A percentile compares a stretch with the other conserved stretches of the same genome.
Evolutionary conservation across 2,888 invertebrate genomes (phyloP).

Genomic region (Nomada goodeniana): DNA sequence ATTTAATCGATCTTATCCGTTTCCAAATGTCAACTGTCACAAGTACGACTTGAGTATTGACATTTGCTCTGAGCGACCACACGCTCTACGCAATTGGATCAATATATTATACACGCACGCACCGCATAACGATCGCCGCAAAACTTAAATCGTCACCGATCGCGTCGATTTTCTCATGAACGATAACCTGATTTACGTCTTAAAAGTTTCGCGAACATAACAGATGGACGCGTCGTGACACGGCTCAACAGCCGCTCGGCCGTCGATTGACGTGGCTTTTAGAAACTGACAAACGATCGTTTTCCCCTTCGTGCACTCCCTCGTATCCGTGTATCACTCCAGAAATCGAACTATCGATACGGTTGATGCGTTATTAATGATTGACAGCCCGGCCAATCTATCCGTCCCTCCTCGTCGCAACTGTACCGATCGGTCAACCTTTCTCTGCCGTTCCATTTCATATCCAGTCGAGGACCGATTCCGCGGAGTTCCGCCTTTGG

Average conservation of each 20-base stretch:
- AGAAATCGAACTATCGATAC: slow-evolving; percentile 66
- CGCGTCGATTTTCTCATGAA: neutral
- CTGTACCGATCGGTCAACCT: neutral
- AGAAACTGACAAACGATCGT: slow-evolving; percentile 77
- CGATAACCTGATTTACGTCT: slow-evolving; percentile 10
- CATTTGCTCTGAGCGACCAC: too few relatives aligned
- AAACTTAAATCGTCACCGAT: too few relatives aligned
- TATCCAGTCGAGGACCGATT: slow-evolving; percentile 34
- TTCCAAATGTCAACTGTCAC: too few relatives aligned
- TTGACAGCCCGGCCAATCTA: slow-evolving; percentile 33
- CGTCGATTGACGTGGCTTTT: slow-evolving; percentile 71
- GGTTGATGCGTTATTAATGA: slow-evolving; percentile 78
- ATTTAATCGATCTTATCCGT: too few relatives aligned
- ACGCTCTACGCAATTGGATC: neutral
- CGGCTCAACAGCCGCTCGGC: slow-evolving; percentile 62
- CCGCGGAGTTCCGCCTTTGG: slow-evolving; percentile 22
- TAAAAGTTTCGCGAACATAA: slow-evolving; percentile 40
- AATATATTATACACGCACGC: neutral
- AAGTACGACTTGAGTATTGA: too few relatives aligned
- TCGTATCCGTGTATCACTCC: slow-evolving; percentile 52
- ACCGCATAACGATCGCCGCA: neutral
- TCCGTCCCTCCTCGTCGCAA: neutral
- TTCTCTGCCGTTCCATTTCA: neutral
- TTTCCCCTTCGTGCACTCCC: slow-evolving; percentile 48
- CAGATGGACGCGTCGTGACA: slow-evolving; percentile 55